phyloP scores from a whole-genome alignment of 1,140 invertebrate species.

The Heliconius himera region DNA sequence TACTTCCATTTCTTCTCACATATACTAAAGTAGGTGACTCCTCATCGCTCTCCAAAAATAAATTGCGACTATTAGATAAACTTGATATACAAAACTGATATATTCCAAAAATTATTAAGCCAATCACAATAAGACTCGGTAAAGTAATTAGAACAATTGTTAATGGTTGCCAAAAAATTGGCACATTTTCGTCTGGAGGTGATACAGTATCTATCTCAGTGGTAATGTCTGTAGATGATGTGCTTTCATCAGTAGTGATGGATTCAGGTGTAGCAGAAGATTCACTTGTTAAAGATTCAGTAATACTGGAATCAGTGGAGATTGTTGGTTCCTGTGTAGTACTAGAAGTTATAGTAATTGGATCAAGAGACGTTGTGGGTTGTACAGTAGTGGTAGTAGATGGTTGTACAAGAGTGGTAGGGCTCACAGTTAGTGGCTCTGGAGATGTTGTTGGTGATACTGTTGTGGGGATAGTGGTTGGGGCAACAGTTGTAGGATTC shows the following conservation, averaged over 20 bases:
- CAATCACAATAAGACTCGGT: slow-evolving; percentile 7
- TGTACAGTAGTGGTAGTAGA: not conserved
- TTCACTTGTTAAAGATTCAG: not conserved
- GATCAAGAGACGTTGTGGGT: not conserved
- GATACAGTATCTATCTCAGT: not conserved
- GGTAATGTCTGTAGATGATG: not conserved
- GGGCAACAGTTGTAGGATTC: too few relatives aligned
- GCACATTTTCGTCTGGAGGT: not conserved
- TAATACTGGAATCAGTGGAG: not conserved
- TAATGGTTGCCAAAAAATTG: not conserved
- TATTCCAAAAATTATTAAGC: slow-evolving; percentile 11
- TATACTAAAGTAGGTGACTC: not conserved
- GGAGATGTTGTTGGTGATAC: not conserved
- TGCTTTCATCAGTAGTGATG: not conserved
- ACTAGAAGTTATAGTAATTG: too few relatives aligned
- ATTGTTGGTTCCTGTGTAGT: too few relatives aligned
- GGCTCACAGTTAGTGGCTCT: not conserved
- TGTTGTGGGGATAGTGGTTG: not conserved
- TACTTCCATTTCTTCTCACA: slow-evolving; percentile 10
- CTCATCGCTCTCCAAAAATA: slow-evolving; percentile 5
- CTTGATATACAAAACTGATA: not conserved
- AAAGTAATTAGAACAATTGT: slow-evolving; percentile 13
- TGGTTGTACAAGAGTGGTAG: not conserved
- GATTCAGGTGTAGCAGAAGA: not conserved
- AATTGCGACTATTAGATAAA: not conserved